Conservation (phyloP, 2,888 invertebrate genomes). For the Idaea straminata region DNA sequence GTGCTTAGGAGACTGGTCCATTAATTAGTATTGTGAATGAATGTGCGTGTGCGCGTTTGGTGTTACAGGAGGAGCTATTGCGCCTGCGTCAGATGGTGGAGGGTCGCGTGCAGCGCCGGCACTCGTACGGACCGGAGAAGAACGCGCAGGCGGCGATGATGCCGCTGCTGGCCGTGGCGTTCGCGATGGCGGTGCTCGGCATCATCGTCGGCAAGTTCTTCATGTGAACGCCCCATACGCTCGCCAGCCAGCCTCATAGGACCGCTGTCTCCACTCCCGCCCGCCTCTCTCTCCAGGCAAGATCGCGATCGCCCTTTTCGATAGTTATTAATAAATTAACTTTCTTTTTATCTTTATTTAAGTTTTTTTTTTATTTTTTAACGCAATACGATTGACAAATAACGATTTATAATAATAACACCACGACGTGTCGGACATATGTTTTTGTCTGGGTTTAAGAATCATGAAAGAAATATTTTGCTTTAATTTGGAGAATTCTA, state of each 20-base stretch:
- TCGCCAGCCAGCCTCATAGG: slow-evolving; percentile 52
- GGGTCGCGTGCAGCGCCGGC: slow-evolving; percentile 59
- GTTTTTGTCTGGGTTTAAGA: no score
- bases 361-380: no score
- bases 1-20: background rate
- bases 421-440: no score
- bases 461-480: no score
- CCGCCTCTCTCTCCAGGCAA: slow-evolving; percentile 44
- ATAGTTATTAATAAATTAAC: no score
- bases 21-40: background rate
- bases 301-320: slow-evolving; percentile 14
- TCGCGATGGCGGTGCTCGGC: slow-evolving; percentile 86
- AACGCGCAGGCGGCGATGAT: slow-evolving; percentile 79
- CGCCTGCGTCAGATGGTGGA: slow-evolving; percentile 76
- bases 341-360: no score
- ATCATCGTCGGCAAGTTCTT: slow-evolving; percentile 90
- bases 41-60: background rate
- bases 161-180: slow-evolving; percentile 83
- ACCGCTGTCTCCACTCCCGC: slow-evolving; percentile 61
- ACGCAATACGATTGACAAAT: no score
- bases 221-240: slow-evolving; percentile 81
- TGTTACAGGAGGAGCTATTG: slow-evolving; percentile 82
- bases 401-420: no score
- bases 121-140: slow-evolving; percentile 79
- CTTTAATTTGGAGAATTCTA: background rate